Percentiles rank a stretch among this genome's conserved stretches.
Evolutionary conservation across 2,113 vertebrate species (phyloP).

Genomic region (Salvelinus fontinalis): DNA sequence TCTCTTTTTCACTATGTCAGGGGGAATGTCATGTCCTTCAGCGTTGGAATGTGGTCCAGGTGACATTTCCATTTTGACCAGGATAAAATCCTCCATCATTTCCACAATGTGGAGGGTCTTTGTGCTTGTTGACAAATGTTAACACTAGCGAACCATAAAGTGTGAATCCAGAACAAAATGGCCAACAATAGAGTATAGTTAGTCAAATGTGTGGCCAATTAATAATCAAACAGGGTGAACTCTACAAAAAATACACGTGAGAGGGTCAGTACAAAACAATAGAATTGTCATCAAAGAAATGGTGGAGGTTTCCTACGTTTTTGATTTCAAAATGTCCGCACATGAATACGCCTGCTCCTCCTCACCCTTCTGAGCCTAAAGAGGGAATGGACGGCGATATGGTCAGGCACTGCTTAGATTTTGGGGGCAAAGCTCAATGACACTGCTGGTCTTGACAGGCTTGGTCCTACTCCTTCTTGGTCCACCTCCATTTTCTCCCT

Average conservation of each 20-base stretch:
- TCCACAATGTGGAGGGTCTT: constrained; percentile 18
- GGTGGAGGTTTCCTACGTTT: background rate
- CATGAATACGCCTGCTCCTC: background rate
- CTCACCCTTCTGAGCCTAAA: background rate
- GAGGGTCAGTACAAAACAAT: background rate
- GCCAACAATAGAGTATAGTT: background rate
- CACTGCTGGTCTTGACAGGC: background rate
- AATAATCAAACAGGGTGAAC: background rate
- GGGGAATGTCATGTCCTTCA: constrained; percentile 8
- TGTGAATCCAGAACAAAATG: background rate
- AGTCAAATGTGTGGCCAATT: background rate
- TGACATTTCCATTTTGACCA: background rate
- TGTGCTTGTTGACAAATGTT: constrained; percentile 8
- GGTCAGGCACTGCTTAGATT: constrained; percentile 28
- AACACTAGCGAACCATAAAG: background rate
- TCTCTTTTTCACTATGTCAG: background rate
- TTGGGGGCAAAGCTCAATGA: background rate
- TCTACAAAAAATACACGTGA: background rate
- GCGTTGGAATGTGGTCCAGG: constrained; percentile 28
- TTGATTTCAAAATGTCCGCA: background rate
- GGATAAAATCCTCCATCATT: constrained; percentile 6
- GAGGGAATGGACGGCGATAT: background rate
- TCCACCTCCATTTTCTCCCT: background rate
- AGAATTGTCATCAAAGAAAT: background rate
- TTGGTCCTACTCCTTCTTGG: background rate